These are phyloP conservation scores for Calliopum simillimum DNA, from an alignment of 2,888 invertebrate species.

Conservation along the genomic window DNA sequence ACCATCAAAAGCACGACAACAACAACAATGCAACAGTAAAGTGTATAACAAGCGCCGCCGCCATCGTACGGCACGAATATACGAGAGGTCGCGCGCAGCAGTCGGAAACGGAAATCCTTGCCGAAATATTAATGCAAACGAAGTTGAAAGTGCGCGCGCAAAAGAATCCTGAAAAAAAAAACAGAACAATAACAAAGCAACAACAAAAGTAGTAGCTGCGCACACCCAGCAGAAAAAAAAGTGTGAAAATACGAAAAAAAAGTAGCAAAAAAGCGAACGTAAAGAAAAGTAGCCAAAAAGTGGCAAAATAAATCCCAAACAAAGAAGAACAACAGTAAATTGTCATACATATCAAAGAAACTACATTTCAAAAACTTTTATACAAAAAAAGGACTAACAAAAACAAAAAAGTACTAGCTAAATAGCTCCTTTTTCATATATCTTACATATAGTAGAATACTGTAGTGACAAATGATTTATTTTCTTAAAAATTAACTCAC, in stretches of 20 bases:
- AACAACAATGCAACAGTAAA: not conserved
- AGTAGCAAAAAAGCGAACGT: not conserved
- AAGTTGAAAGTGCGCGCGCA: conserved; percentile 42
- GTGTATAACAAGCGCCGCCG: not conserved
- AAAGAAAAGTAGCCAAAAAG: no score
- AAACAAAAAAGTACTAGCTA: no score
- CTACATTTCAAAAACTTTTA: no score
- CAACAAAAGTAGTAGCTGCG: not conserved
- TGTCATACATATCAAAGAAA: no score
- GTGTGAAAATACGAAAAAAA: not conserved
- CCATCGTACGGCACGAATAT: not conserved
- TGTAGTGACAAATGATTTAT: no score
- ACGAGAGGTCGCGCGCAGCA: conserved; percentile 17
- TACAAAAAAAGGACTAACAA: no score
- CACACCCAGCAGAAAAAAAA: not conserved
- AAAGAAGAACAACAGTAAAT: no score
- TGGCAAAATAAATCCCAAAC: no score
- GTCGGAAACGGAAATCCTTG: conserved; percentile 37
- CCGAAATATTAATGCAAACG: conserved; percentile 19
- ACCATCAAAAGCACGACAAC: not conserved
- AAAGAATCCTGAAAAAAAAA: conserved; percentile 20
- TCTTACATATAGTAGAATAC: no score
- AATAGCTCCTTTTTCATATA: no score
- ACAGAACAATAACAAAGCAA: not conserved
- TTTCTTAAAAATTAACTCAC: no score